These are phyloP conservation scores for Furcula furcula DNA, from an alignment of 2,888 invertebrate species.

Conservation along the genomic window DNA sequence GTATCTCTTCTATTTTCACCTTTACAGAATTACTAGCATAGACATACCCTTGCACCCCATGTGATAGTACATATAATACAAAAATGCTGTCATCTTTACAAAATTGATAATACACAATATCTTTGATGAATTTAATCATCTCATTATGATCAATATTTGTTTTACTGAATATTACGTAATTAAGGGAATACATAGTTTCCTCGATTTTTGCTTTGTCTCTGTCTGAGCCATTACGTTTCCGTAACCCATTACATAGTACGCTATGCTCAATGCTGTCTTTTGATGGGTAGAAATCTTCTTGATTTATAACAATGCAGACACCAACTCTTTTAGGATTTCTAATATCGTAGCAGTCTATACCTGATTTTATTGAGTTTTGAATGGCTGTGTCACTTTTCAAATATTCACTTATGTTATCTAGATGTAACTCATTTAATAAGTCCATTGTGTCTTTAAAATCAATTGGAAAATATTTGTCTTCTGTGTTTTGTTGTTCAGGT, in stretches of 20 bases:
- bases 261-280: constrained; percentile 49
- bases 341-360: constrained; percentile 51
- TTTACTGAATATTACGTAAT: constrained; percentile 54
- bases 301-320: constrained; percentile 68
- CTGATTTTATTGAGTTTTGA: constrained; percentile 31
- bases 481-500: constrained; percentile 10
- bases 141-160: constrained; percentile 52
- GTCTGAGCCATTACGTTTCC: constrained; percentile 53
- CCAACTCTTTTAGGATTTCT: constrained; percentile 58
- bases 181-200: constrained; percentile 55
- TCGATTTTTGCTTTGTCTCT: constrained; percentile 51
- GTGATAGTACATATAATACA: constrained; percentile 68
- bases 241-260: constrained; percentile 30
- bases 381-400: constrained; percentile 58
- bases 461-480: constrained; percentile 16
- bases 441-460: constrained; percentile 45
- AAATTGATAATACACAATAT: constrained; percentile 47
- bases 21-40: constrained; percentile 68
- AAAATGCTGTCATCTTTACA: constrained; percentile 60
- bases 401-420: constrained; percentile 29
- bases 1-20: constrained; percentile 63
- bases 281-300: constrained; percentile 65
- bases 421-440: constrained; percentile 38
- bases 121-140: constrained; percentile 54
- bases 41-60: constrained; percentile 66